A percentile compares a stretch with the other conserved stretches of the same genome.
phyloP scores from a whole-genome alignment of 1,140 invertebrate species.

The Drosophila nikananu region DNA sequence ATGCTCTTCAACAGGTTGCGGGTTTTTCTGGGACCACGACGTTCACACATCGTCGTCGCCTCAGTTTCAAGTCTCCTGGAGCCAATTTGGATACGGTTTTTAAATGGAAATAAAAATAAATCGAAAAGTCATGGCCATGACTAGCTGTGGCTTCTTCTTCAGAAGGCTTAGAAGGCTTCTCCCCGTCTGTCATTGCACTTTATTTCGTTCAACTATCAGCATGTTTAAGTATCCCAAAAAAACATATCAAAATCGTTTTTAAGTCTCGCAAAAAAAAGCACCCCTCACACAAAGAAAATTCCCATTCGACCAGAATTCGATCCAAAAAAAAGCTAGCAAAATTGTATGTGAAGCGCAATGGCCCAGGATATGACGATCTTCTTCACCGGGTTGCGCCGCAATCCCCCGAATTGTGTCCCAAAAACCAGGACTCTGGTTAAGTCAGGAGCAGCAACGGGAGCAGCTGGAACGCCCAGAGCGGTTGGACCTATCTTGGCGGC shows the following conservation, averaged over 20 bases:
- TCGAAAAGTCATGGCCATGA: not conserved
- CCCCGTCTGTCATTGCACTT: not conserved
- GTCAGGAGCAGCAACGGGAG: not conserved
- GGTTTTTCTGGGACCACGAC: not conserved
- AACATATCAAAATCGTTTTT: conserved; percentile 34
- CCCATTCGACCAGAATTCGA: conserved; percentile 10
- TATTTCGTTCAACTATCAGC: conserved; percentile 12
- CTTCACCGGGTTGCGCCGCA: conserved; percentile 1
- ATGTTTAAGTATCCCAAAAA: conserved; percentile 35
- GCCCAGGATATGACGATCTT: conserved; percentile 15
- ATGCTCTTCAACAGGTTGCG: conserved; percentile 39
- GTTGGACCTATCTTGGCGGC: not conserved
- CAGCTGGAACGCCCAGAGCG: not conserved
- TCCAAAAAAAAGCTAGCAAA: not conserved
- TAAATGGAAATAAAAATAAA: not conserved
- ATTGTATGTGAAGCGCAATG: conserved; percentile 9
- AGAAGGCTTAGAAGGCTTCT: too few species aligned
- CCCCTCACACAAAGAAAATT: conserved; percentile 16
- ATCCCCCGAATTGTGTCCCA: not conserved
- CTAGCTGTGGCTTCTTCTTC: not conserved
- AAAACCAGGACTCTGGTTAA: not conserved
- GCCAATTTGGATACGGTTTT: not conserved
- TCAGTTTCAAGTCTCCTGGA: not conserved
- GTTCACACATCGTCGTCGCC: not conserved
- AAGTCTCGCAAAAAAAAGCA: conserved; percentile 11